Percentiles rank a stretch among this genome's conserved stretches.
Conservation (phyloP, 2,797 vertebrate species). For the Acomys russatus region DNA sequence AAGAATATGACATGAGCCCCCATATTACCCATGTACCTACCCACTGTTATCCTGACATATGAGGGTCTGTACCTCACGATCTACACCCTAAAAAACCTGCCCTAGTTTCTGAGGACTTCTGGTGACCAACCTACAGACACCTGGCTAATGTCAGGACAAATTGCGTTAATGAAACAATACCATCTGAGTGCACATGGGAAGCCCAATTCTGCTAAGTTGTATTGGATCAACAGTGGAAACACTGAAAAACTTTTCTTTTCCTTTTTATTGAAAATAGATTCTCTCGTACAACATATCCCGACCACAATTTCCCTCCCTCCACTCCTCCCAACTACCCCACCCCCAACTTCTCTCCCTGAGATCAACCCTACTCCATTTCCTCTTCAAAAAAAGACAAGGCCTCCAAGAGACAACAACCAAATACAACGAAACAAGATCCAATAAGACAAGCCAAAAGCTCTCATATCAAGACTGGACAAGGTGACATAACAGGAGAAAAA, state of each 20-base stretch:
- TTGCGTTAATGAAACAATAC: slow-evolving; percentile 68
- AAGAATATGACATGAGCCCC: not conserved
- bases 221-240: slow-evolving; percentile 3
- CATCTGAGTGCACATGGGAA: slow-evolving; percentile 69
- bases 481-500: not conserved
- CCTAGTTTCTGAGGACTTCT: slow-evolving; percentile 61
- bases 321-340: no score
- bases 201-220: slow-evolving; percentile 54
- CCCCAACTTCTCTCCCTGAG: not conserved
- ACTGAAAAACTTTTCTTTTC: not conserved
- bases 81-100: not conserved
- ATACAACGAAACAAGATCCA: not conserved
- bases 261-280: not conserved
- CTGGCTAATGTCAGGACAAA: slow-evolving; percentile 75
- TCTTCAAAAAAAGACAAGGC: not conserved
- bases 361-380: not conserved
- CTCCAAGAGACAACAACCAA: not conserved
- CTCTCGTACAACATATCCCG: not conserved
- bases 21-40: not conserved
- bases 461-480: not conserved
- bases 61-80: not conserved
- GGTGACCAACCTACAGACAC: slow-evolving; percentile 76
- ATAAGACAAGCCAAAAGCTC: not conserved
- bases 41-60: not conserved
- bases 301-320: not conserved